Percentiles rank a stretch among this genome's conserved stretches.
Evolutionary conservation across 2,113 vertebrate species (phyloP).

Genomic region (Vulpes lagopus): DNA sequence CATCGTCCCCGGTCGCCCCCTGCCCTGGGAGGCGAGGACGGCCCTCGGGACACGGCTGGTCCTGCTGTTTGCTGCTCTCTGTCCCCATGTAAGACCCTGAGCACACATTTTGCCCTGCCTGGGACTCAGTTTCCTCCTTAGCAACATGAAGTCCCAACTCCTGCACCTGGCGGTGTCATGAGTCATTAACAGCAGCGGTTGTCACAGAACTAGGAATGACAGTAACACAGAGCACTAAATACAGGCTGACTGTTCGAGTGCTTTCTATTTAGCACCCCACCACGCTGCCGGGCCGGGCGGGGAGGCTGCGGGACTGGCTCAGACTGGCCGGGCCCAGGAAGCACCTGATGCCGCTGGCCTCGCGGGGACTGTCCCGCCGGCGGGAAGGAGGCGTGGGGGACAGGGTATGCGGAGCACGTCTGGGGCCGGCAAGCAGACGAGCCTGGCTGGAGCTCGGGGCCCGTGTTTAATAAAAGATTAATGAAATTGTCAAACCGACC

Average conservation of each 20-base stretch:
- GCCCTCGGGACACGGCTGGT: too few species aligned
- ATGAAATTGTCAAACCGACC: constrained; percentile 84
- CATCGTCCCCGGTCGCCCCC: neutral
- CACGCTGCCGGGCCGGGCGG: neutral
- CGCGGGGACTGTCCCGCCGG: neutral
- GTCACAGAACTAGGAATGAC: neutral
- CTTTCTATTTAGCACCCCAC: too few species aligned
- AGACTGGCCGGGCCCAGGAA: neutral
- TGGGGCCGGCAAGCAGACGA: constrained; percentile 48
- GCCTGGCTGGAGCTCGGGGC: constrained; percentile 76
- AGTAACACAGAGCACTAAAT: neutral
- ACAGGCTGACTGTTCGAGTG: neutral
- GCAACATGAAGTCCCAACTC: neutral
- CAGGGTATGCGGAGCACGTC: constrained; percentile 77
- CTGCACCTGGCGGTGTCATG: neutral
- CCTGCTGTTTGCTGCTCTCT: neutral
- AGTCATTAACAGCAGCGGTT: neutral
- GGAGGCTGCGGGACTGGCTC: neutral
- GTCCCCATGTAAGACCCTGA: neutral
- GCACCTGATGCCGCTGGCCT: neutral
- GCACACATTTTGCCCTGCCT: neutral
- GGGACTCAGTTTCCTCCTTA: neutral
- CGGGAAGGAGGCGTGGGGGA: neutral
- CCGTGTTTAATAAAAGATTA: constrained; percentile 82
- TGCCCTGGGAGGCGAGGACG: neutral